Evolutionary conservation across 2,113 vertebrate genomes (phyloP).

Genomic region (Propithecus coquereli): DNA sequence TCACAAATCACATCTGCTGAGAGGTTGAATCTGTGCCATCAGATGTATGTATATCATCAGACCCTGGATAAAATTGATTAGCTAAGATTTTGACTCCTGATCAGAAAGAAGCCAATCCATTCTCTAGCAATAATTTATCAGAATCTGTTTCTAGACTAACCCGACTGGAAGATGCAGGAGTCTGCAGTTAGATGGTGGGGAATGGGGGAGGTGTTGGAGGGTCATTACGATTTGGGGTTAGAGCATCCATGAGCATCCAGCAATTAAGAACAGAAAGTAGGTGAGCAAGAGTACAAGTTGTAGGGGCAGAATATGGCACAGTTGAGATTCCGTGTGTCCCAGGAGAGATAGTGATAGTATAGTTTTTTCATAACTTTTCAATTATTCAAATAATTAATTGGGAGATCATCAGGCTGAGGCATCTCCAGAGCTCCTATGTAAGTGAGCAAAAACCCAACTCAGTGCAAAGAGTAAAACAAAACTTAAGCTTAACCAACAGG

Average conservation of each 20-base stretch:
- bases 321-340: fast-evolving
- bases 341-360: background rate
- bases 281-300: fast-evolving
- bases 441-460: background rate
- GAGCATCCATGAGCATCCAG: background rate
- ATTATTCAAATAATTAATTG: background rate
- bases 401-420: background rate
- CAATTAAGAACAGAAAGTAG: fast-evolving
- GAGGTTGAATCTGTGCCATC: background rate
- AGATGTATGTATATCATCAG: fast-evolving
- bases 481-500: background rate
- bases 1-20: fast-evolving
- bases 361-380: fast-evolving
- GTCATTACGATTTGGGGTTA: too few relatives aligned
- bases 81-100: background rate
- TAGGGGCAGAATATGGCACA: background rate
- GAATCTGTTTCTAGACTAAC: background rate
- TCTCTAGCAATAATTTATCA: background rate
- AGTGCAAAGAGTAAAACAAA: background rate
- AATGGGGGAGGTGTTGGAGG: fast-evolving
- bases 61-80: fast-evolving
- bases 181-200: too few relatives aligned
- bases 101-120: background rate
- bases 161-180: background rate
- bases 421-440: background rate